phyloP scores from a whole-genome alignment of 2,797 vertebrate genomes.

The Salmo trutta region DNA sequence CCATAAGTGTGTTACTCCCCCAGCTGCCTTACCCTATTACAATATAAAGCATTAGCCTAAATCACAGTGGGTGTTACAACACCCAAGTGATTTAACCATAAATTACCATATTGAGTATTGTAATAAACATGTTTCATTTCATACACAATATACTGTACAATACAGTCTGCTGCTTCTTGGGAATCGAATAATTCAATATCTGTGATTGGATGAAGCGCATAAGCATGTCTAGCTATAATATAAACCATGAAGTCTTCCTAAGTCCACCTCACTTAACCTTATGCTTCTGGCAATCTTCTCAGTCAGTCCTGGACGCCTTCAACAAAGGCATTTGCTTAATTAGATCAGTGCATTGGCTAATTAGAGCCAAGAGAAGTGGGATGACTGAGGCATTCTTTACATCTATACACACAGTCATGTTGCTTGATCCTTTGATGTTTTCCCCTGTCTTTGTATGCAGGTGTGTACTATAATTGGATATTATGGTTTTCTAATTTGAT shows the following conservation, averaged over 20 bases:
- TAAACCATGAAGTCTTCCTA: conserved; percentile 27
- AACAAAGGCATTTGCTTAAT: conserved; percentile 74
- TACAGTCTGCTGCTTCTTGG: background rate
- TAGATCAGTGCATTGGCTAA: conserved; percentile 73
- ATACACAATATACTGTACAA: conserved; percentile 13
- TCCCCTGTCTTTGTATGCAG: conserved; percentile 37
- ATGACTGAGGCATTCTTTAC: conserved; percentile 42
- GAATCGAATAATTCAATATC: conserved; percentile 21
- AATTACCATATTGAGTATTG: background rate
- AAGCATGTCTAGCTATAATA: conserved; percentile 31
- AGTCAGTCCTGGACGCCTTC: conserved; percentile 61
- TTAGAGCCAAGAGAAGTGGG: conserved; percentile 61
- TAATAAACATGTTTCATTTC: conserved; percentile 2
- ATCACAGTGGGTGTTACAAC: conserved; percentile 19
- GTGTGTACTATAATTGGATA: conserved; percentile 58
- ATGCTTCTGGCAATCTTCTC: conserved; percentile 63
- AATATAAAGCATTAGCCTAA: background rate
- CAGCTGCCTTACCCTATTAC: background rate
- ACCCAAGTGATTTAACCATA: background rate
- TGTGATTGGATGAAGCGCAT: conserved; percentile 32
- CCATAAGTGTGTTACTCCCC: conserved; percentile 13
- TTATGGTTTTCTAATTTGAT: conserved; percentile 60
- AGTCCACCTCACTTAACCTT: conserved; percentile 59
- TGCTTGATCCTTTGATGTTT: conserved; percentile 44
- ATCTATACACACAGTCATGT: conserved; percentile 27